phyloP scores from a whole-genome alignment of 2,113 vertebrate species.

The Choloepus hoffmanni region DNA sequence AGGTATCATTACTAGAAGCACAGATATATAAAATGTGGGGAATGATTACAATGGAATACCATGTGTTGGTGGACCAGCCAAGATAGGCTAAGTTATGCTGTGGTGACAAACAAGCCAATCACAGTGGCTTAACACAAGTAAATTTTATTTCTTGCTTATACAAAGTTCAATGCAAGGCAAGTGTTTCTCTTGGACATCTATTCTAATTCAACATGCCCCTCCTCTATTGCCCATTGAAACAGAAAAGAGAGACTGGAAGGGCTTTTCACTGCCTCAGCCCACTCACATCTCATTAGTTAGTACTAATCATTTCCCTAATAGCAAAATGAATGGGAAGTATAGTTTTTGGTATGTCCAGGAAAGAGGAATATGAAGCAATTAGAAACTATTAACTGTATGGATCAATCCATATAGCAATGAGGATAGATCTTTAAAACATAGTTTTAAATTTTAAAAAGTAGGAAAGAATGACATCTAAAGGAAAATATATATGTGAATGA shows the following conservation, averaged over 20 bases:
- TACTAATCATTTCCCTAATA: background rate
- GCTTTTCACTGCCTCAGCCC: background rate
- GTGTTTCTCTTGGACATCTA: background rate
- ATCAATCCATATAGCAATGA: background rate
- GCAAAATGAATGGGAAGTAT: background rate
- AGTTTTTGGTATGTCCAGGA: background rate
- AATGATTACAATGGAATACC: too few relatives aligned
- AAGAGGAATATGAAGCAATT: background rate
- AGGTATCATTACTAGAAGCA: background rate
- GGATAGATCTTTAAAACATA: background rate
- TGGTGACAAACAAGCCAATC: background rate
- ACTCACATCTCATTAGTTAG: background rate
- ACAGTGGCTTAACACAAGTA: background rate
- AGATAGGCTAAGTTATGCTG: rapidly evolving
- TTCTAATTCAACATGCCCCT: background rate
- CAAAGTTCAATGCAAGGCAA: background rate
- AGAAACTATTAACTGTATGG: background rate
- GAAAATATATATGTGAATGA: background rate
- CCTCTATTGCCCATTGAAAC: background rate
- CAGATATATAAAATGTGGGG: background rate
- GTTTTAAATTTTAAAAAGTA: slow-evolving; percentile 27
- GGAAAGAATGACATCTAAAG: background rate
- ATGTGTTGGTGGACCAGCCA: background rate
- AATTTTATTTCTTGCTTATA: background rate
- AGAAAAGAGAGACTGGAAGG: too few relatives aligned